Base-by-base conservation (phyloP, 2,113 vertebrate species). In the Vidua chalybeata region DNA sequence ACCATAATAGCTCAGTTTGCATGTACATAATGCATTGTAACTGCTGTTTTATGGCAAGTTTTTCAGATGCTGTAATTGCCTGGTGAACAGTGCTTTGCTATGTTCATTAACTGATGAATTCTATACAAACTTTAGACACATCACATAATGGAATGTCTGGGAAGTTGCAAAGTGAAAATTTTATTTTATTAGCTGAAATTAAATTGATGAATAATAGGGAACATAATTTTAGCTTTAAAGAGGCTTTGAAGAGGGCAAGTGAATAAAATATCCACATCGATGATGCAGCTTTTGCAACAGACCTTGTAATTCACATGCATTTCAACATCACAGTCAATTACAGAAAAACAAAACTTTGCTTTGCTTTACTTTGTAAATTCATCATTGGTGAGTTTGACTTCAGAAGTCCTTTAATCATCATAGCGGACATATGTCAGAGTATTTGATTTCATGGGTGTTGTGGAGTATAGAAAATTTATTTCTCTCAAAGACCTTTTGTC, bases 261-360 rank as follows among this genome's bases (percentile, higher is more conserved):
- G 73, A 80, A 71, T 89, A 80, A 90, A 84, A 76, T 48, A 49
- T 4, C 41, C 11, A 2, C 22, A 5, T 3, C 14, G 5, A 8
- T 80, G 48, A 71, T 37, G 22, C 66, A 69, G 68, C 15, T 33
- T 86, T 88, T 90, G 59, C 46, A 54, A 72, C 63, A 85, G 52
- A 79, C 11, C 3, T 81, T n/a, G 9, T 31, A n/a, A n/a, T 37
- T 76, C n/a, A 13, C 0, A 0, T 14, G 15, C 4, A 12, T 80
- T 80, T 85, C 37, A 73, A 88, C 46, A 74, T 51, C 31, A 59
- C 59, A 74, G 46, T n/a, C 52, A 61, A 5, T 33, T 75, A 45
- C 46, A 46, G 41, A 31, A 90, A 72, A 76, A 26, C 10, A 61
- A 76, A 45, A 61, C 54, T 76, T 55, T 8, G 1, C 30, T 80